Base-by-base conservation (phyloP, 1,140 invertebrate species). In the Heliconius himera region DNA sequence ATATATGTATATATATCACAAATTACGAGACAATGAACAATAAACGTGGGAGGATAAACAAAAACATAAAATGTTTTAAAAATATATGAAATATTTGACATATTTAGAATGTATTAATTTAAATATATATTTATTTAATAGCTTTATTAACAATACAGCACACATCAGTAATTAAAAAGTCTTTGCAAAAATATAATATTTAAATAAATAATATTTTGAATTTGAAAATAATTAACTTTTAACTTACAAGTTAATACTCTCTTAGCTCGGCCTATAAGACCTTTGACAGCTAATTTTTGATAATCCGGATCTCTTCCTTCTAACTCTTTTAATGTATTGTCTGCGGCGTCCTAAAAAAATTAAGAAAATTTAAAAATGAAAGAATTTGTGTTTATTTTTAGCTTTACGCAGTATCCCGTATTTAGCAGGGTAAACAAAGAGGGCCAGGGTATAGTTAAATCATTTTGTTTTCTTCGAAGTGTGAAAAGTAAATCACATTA, bases 251-350 rank as follows among this genome's bases (percentile, higher is more conserved):
- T 96, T 3, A 96, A 88, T 9, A 96, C 96, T 46, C 96, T 92
- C 83, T 96, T 96, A 0, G 96, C 96, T 73, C 96, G 93, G 2
- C 96, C 96, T 72, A 96, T 95, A 3, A 96, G 89, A 8, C 96
- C 96, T 85, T 96, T 96, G 22, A 96, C 92, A 0, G 96, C 96
- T 74, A 96, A 84, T 83, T 95, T 95, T 88, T 96, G 96, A 87
- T 96, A 96, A 77, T 96, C 96, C 1, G 96, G 96, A 93, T 96
- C 96, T 54, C 96, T 90, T 3, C 96, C 96, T 85, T 96, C 95
- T 76, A 96, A 89, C 87, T 95, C 95, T 88, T 91, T 91, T 6
- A 95, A 80, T 0, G 95, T 95, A 6, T 89, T 90, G 72, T 94
- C 90, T 2, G 95, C 95, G 0, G 91, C 72, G 11, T 95, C 84